Base-by-base conservation (phyloP, 2,113 vertebrate species). In the Podilymbus podiceps region DNA sequence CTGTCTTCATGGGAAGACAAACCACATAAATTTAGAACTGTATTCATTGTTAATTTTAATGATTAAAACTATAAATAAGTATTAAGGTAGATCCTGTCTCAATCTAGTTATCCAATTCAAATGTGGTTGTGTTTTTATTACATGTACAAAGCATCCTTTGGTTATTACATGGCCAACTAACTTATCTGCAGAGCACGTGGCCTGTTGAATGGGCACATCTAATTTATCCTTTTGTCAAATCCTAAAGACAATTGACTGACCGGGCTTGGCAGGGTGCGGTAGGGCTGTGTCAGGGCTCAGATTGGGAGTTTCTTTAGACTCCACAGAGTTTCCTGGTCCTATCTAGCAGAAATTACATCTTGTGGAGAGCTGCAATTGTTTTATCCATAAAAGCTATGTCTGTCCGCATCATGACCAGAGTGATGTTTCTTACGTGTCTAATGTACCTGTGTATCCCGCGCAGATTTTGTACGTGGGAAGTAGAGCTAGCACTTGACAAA, bases 51-150 rank as follows among this genome's bases (percentile, higher is more conserved):
- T 67, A 84, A 76, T 27, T 83, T 89, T 88, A 60, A 92, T 72
- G 64, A 35, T 55, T 55, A 83, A 88, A 91, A 42, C 72, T 60
- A 38, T 85, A 94, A 97, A 58, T 93, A 95, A 90, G 23, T 42
- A 30, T 82, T 76, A 86, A 69, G 88, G 71, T 90, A 75, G 71
- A 69, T 85, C 78, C 55, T 79, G 25, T n/a, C 24, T 82, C 82
- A 28, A 9, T 55, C 67, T 66, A 33, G 58, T 80, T 80, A 56
- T 42, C 55, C 21, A 6, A n/a, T n/a, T n/a, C n/a, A n/a, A n/a
- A n/a, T n/a, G n/a, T n/a, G n/a, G n/a, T n/a, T n/a, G n/a, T n/a
- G n/a, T n/a, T n/a, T n/a, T n/a, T n/a, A n/a, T n/a, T n/a, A n/a
- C n/a, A n/a, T n/a, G n/a, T n/a, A 72, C 64, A 35, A 56, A 67